Conservation (phyloP, 2,113 vertebrate species). For the Phrynocephalus versicolor region DNA sequence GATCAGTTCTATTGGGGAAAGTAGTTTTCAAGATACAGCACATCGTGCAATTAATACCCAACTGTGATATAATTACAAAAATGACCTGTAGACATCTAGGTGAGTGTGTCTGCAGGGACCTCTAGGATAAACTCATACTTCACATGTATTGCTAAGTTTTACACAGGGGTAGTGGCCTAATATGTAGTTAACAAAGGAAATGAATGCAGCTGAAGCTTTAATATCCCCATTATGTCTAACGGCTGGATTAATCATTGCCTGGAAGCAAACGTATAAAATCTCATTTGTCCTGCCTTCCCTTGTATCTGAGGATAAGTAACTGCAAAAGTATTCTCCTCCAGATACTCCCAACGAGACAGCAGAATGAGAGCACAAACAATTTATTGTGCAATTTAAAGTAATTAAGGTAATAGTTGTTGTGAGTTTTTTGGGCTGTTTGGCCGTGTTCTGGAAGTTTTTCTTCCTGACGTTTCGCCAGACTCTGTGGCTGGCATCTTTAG, state of each 20-base stretch:
- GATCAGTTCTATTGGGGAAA: neutral
- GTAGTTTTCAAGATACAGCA: neutral
- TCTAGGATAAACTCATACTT: neutral
- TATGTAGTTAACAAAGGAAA: neutral
- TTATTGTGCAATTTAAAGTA: too few species aligned
- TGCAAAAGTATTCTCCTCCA: too few species aligned
- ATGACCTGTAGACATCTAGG: conserved; percentile 7
- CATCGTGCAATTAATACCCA: conserved; percentile 10
- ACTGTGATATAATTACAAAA: conserved; percentile 19
- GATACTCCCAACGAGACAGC: too few species aligned
- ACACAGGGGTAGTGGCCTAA: neutral
- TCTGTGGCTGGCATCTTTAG: too few species aligned
- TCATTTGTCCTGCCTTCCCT: too few species aligned
- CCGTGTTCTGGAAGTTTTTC: too few species aligned
- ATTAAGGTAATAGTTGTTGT: too few species aligned
- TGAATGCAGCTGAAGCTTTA: neutral
- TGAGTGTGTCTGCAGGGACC: neutral
- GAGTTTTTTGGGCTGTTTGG: too few species aligned
- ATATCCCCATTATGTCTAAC: neutral
- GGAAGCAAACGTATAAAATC: too few species aligned
- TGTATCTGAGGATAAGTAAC: too few species aligned
- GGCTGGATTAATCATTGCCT: neutral
- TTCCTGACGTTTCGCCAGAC: too few species aligned
- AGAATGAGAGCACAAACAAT: too few species aligned
- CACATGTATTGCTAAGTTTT: neutral